phyloP scores from a whole-genome alignment of 2,113 vertebrate genomes.

The Phyllostomus hastatus region DNA sequence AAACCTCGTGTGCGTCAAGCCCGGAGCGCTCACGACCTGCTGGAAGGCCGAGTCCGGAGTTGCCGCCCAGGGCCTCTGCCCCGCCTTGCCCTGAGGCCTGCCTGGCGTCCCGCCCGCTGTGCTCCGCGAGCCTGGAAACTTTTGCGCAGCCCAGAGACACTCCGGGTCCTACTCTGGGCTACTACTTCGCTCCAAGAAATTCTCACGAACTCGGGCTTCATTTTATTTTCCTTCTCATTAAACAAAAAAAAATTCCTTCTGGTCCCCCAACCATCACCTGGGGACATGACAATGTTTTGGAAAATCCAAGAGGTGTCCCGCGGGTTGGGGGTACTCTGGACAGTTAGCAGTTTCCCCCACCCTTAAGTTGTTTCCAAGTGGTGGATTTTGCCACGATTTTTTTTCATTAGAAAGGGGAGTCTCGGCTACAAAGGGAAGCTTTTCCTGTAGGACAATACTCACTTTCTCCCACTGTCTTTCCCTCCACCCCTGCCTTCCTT shows the following conservation, averaged over 20 bases:
- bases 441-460: not conserved
- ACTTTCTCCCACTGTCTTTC: not conserved
- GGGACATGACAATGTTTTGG: not conserved
- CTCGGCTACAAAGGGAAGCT: slow-evolving; percentile 25
- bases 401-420: slow-evolving; percentile 33
- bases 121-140: slow-evolving; percentile 1
- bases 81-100: rapidly evolving
- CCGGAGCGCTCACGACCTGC: not conserved
- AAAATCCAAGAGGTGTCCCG: not conserved
- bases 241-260: not conserved
- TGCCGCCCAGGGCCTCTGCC: not conserved
- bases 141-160: not conserved
- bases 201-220: not conserved
- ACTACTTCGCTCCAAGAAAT: slow-evolving; percentile 37
- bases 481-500: not conserved
- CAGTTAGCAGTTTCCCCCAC: rapidly evolving
- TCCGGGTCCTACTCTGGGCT: not conserved
- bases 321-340: too few species aligned
- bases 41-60: not conserved
- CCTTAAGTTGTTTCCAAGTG: not conserved
- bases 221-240: not conserved
- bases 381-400: not conserved
- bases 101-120: not conserved
- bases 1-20: slow-evolving; percentile 91
- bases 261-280: not conserved